Evolutionary conservation across 2,888 invertebrate species (phyloP).

Genomic region (Cerastoderma edule): DNA sequence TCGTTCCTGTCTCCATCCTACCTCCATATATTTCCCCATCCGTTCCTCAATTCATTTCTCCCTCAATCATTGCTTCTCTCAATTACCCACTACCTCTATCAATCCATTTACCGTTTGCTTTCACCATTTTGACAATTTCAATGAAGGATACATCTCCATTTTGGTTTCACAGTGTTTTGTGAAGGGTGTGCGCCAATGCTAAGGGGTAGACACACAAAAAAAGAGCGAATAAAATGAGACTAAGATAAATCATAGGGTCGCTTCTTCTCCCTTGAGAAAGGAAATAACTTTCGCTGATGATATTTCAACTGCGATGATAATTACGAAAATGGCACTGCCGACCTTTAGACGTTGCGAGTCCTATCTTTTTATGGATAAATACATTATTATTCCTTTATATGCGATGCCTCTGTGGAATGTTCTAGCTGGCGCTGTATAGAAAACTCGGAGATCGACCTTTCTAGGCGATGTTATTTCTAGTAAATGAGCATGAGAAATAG

Average conservation of each 20-base stretch:
- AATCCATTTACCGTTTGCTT: too few relatives aligned
- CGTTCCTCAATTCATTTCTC: background rate
- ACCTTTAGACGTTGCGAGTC: constrained; percentile 43
- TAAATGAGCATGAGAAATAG: too few relatives aligned
- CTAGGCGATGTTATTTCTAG: too few relatives aligned
- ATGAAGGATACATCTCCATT: too few relatives aligned
- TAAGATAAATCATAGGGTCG: constrained; percentile 51
- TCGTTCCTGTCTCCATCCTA: background rate
- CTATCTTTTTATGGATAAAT: constrained; percentile 53
- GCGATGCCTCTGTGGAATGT: constrained; percentile 1
- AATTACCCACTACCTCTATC: too few relatives aligned
- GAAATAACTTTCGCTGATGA: constrained; percentile 41
- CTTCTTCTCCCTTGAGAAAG: constrained; percentile 47
- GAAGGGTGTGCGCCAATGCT: too few relatives aligned
- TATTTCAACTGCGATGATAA: constrained; percentile 51
- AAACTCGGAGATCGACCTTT: too few relatives aligned
- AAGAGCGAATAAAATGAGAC: constrained; percentile 30
- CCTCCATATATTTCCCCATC: background rate
- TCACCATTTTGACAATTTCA: too few relatives aligned
- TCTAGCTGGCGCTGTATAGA: too few relatives aligned
- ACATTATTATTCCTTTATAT: constrained; percentile 27
- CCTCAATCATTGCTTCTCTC: background rate
- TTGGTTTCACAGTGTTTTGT: too few relatives aligned
- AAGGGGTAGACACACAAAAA: constrained; percentile 32
- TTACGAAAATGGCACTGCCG: constrained; percentile 51